Evolutionary conservation across 2,888 invertebrate species (phyloP).

Genomic region (Tupiocoris notatus): DNA sequence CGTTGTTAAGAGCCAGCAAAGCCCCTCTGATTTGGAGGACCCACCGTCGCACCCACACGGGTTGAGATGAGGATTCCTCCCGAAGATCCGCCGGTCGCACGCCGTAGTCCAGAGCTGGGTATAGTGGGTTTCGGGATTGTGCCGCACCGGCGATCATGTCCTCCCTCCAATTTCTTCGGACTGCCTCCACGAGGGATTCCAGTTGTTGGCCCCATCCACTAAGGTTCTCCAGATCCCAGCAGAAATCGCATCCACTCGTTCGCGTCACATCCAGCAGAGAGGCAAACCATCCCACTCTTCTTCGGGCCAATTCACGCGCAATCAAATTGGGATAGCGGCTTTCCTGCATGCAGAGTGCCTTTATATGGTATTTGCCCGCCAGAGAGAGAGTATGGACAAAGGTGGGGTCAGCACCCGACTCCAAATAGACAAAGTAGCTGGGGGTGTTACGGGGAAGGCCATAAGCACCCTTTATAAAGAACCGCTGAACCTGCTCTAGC

Average conservation of each 20-base stretch:
- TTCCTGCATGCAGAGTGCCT: neutral
- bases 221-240: neutral
- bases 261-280: neutral
- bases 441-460: constrained; percentile 35
- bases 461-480: constrained; percentile 36
- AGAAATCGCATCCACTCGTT: neutral
- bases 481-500: constrained; percentile 16
- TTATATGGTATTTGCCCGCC: neutral
- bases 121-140: neutral
- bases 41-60: no score
- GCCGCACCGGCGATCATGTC: neutral
- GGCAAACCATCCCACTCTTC: neutral
- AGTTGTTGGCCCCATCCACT: neutral
- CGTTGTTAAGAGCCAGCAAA: no score
- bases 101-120: no score
- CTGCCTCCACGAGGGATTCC: neutral
- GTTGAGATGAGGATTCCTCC: no score
- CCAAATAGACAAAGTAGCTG: constrained; percentile 36
- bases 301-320: constrained; percentile 9
- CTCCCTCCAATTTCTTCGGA: neutral
- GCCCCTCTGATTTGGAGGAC: no score
- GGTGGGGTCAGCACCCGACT: constrained; percentile 16
- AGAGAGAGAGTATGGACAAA: constrained; percentile 1
- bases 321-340: constrained; percentile 20
- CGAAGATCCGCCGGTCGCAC: no score